These are phyloP conservation scores for Eledone cirrhosa DNA, from an alignment of 2,888 invertebrate species.

Conservation along the genomic window DNA sequence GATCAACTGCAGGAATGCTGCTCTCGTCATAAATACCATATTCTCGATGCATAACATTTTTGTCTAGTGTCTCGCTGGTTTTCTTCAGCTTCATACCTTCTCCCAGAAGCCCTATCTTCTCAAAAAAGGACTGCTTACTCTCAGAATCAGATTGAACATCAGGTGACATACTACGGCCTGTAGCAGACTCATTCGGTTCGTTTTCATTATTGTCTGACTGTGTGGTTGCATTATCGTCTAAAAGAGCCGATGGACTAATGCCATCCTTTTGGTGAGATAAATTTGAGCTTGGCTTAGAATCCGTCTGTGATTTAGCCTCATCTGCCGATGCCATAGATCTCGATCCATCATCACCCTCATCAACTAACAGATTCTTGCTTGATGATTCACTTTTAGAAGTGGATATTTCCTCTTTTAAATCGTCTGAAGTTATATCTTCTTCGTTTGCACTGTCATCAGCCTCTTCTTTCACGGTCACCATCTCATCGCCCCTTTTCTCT, in stretches of 20 bases:
- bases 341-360: slow-evolving; percentile 16
- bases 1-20: slow-evolving; percentile 17
- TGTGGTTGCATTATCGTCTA: slow-evolving; percentile 20
- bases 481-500: not conserved
- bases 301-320: slow-evolving; percentile 4
- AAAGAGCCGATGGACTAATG: slow-evolving; percentile 7
- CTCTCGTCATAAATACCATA: slow-evolving; percentile 16
- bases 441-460: not conserved
- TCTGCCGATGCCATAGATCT: not conserved
- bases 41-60: slow-evolving; percentile 22
- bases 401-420: not conserved
- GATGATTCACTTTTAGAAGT: not conserved
- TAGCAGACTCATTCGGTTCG: not conserved
- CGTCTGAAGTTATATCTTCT: slow-evolving; percentile 1
- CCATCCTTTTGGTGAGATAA: not conserved
- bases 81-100: slow-evolving; percentile 23
- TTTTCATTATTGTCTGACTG: slow-evolving; percentile 3
- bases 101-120: slow-evolving; percentile 19
- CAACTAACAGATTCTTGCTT: not conserved
- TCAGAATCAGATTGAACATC: slow-evolving; percentile 7
- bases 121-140: slow-evolving; percentile 18
- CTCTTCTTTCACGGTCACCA: not conserved
- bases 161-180: not conserved
- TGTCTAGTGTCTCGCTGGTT: not conserved
- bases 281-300: slow-evolving; percentile 10